Evolutionary conservation across 1,140 invertebrate genomes (phyloP), one percentile per base, ranked within the genome.

Genomic region (Psix sp.): DNA sequence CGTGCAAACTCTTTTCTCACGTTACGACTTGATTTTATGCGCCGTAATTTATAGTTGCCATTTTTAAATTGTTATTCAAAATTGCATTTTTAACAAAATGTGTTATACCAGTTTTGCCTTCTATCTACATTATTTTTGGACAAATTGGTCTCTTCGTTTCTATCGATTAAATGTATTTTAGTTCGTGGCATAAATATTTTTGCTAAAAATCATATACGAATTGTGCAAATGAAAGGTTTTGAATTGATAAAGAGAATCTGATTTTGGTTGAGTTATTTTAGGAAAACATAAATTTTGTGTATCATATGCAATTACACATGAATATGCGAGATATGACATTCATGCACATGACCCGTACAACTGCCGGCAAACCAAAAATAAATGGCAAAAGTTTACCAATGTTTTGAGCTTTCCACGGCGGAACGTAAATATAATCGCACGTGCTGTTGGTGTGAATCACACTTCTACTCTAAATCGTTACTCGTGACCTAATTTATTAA

Each of bases 231-330:
- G 3, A 24, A 3, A 24, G 52, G 45, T 38, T 20, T 45, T 11
- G 16, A 40, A 57, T 6, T 15, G 35, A 29, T 17, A 10, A 5
- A 17, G 33, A 18, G 10, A 38, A 36, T 24, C 17, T 45, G 0
- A 36, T 29, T 59, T 38, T n/a, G n/a, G 18, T 56, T 11, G 42
- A 10, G n/a, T 26, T 62, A 62, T 62, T 62, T 49, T 40, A 33
- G 40, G 59, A 36, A 33, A 1, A 29, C 48, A 52, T 52, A 52
- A 63, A 63, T 63, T 63, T 40, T 15, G 26, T 14, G 40, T 35
- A 52, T 65, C 35, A 54, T 43, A 26, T 45, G 36, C 59, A 63
- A 63, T 63, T 63, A 63, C 33, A 39, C 33, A 54, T 39, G 42
- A 48, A 4, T n/a, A 26, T 13, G 38, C 29, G 42, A 35, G 26